Conservation (phyloP, 2,113 vertebrate genomes). For the Burhinus bistriatus region DNA sequence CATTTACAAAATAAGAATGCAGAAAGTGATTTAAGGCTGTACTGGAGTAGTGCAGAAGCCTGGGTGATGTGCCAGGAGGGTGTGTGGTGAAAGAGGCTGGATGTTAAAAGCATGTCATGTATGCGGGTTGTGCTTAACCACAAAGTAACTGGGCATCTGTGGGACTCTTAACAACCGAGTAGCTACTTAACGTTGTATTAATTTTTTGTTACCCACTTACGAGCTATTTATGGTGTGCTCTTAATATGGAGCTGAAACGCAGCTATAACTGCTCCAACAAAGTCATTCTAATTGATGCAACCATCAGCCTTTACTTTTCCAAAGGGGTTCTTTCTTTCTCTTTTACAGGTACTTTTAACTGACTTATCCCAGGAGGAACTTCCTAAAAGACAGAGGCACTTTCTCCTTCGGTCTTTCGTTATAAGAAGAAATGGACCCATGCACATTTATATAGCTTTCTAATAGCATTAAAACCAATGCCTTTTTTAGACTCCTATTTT, state of each 20-base stretch:
- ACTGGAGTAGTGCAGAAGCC: neutral
- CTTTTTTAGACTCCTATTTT: conserved; percentile 78
- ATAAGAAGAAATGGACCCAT: conserved; percentile 64
- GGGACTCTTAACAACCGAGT: neutral
- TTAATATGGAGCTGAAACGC: neutral
- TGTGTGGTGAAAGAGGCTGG: neutral
- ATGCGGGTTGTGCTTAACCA: neutral
- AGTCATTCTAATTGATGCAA: neutral
- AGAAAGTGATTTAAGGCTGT: too few relatives aligned
- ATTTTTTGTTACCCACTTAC: neutral
- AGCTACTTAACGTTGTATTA: neutral
- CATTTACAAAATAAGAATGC: neutral
- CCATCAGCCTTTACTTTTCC: neutral
- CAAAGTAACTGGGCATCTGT: too few relatives aligned
- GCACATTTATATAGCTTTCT: conserved; percentile 76
- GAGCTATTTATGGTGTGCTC: neutral
- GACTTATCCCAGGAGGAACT: conserved; percentile 68
- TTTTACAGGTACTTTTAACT: conserved; percentile 65
- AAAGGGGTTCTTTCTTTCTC: neutral
- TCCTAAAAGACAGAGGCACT: conserved; percentile 60
- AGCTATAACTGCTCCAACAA: neutral
- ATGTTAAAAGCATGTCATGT: neutral
- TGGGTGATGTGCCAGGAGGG: neutral
- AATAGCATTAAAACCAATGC: conserved; percentile 82
- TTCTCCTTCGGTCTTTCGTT: conserved; percentile 71